Evolutionary conservation across 2,113 vertebrate genomes (phyloP).

Genomic region (Percina caprodes): DNA sequence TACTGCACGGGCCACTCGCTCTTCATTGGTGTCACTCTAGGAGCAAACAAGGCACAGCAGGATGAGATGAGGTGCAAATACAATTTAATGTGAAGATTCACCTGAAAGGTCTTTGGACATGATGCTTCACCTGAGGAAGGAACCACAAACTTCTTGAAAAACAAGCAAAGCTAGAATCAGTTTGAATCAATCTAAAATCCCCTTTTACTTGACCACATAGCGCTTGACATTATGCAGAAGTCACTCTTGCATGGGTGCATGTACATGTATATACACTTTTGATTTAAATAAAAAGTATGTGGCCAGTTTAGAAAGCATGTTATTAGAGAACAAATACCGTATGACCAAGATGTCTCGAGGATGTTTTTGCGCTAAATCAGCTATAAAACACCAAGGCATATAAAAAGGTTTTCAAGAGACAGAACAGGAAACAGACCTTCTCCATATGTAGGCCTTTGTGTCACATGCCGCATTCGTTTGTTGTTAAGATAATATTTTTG

Average conservation of each 20-base stretch:
- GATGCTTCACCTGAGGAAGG: not conserved
- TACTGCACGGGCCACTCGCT: constrained; percentile 82
- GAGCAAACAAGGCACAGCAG: not conserved
- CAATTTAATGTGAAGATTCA: not conserved
- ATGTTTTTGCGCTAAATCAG: too few relatives aligned
- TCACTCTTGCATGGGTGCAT: not conserved
- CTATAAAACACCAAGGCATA: too few relatives aligned
- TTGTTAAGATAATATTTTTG: too few relatives aligned
- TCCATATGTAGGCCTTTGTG: not conserved
- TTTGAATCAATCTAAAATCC: not conserved
- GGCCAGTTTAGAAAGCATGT: not conserved
- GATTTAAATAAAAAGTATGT: not conserved
- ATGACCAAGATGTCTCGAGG: not conserved
- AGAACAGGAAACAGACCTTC: too few relatives aligned
- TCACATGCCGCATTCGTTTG: not conserved
- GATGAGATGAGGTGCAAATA: not conserved
- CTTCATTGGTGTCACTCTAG: constrained; percentile 85
- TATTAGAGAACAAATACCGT: not conserved
- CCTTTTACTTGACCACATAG: not conserved
- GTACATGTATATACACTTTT: not conserved
- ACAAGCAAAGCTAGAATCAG: not conserved
- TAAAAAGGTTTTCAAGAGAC: too few relatives aligned
- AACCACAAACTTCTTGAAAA: constrained; percentile 16
- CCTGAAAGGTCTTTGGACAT: too few relatives aligned
- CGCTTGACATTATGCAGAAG: not conserved